A percentile compares a stretch with the other conserved stretches of the same genome.
These are phyloP conservation scores for Gnathonemus longibarbis DNA, from an alignment of 2,113 vertebrate genomes.

Conservation along the genomic window DNA sequence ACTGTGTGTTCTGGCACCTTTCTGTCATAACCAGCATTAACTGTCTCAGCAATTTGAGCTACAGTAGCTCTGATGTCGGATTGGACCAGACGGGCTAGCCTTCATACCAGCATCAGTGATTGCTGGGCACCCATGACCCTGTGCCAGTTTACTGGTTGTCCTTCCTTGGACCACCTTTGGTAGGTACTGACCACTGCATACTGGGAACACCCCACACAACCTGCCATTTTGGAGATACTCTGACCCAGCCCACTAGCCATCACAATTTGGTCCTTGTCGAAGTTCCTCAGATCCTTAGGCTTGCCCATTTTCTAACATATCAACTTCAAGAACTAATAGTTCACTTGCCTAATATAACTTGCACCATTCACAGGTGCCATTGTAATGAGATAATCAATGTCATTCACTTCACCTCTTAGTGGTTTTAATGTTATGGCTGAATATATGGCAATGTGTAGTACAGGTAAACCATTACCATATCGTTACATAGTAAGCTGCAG, in stretches of 20 bases:
- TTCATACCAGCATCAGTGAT: not conserved
- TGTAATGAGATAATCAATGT: not conserved
- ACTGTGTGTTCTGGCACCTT: not conserved
- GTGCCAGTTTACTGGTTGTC: not conserved
- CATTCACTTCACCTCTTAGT: not conserved
- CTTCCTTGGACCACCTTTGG: not conserved
- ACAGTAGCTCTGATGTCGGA: not conserved
- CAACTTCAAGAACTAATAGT: not conserved
- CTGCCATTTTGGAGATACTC: not conserved
- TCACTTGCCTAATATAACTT: not conserved
- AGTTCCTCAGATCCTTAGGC: not conserved
- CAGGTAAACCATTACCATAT: not conserved
- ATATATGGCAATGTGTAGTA: not conserved
- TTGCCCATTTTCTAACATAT: not conserved
- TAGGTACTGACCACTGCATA: not conserved
- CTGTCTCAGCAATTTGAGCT: not conserved
- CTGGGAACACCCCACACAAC: not conserved
- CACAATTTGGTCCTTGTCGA: not conserved
- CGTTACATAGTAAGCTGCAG: not conserved
- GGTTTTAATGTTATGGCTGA: not conserved
- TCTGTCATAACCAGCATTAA: not conserved
- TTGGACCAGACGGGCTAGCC: not conserved
- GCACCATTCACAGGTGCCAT: not conserved
- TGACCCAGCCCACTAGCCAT: not conserved
- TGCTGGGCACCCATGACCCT: not conserved